Base-by-base conservation (phyloP, 2,113 vertebrate genomes). In the Scalopus aquaticus region DNA sequence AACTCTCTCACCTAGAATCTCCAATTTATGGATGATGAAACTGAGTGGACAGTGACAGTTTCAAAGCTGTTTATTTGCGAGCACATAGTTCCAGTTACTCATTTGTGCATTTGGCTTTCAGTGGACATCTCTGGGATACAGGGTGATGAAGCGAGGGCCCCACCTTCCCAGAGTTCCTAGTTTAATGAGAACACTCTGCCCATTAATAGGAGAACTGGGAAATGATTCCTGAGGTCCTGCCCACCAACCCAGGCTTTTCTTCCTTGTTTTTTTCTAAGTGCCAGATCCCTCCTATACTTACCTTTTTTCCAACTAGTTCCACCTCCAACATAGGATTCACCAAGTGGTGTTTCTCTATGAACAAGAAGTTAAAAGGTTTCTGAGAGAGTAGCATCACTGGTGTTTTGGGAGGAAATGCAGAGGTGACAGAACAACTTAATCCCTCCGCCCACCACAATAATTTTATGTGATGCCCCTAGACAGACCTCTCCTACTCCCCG, bases 251-350 rank as follows among this genome's bases (percentile, higher is more conserved):
- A 16, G 5, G 20, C 64, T 22, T 73, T 77, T 37, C 15, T 35
- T 46, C 46, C 11, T 17, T 13, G 1, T 46, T 20, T 79, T 58
- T 56, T 20, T n/a, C 39, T 30, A 54, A 65, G 42, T 32, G 58
- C 20, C 20, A 0, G 44, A 32, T 2, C 19, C 24, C 58, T 58
- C 44, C 13, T 0, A 9, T 4, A 39, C 97, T 88, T 95, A 98
- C 98, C 96, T 96, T 98, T 73, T 97, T 97, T 35, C 98, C 98
- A 2, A 96, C 97, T 2, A 98, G 96, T 83, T 95, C 94, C 84
- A 97, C 96, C 42, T 98, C 88, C 94, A 98, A 64, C 0, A 67
- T 10, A 1, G 97, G 95, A 84, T 83, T 95, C 22, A 67, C 44
- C 32, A 58, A 60, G 7, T 91, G 88, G 2, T 88, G 6, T 39